phyloP scores from a whole-genome alignment of 2,888 invertebrate genomes.

The Parelbella ahira region DNA sequence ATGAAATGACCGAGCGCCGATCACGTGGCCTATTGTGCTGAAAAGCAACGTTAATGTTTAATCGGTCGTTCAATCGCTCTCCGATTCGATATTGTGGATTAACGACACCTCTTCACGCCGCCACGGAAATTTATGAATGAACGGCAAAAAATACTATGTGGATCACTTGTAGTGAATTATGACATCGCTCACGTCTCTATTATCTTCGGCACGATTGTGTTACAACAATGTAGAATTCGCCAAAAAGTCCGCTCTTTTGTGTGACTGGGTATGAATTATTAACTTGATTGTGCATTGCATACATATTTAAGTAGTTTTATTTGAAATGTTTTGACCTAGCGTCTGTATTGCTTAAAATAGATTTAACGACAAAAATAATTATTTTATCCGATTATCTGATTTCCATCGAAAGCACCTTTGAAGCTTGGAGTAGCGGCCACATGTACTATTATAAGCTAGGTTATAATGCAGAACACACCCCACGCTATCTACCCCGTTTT shows the following conservation, averaged over 20 bases:
- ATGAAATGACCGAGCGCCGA: slow-evolving; percentile 55
- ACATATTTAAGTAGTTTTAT: too few species aligned
- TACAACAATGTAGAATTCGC: slow-evolving; percentile 20
- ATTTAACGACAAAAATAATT: too few species aligned
- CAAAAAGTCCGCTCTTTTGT: slow-evolving; percentile 14
- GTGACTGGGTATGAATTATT: neutral
- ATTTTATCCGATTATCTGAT: too few species aligned
- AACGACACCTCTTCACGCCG: slow-evolving; percentile 55
- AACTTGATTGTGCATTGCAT: too few species aligned
- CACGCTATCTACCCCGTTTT: slow-evolving; percentile 63
- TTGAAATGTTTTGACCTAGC: too few species aligned
- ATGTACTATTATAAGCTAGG: slow-evolving; percentile 36
- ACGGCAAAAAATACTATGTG: slow-evolving; percentile 57
- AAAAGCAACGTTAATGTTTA: slow-evolving; percentile 62
- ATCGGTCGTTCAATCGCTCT: slow-evolving; percentile 65
- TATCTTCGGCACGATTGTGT: slow-evolving; percentile 30
- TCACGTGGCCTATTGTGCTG: slow-evolving; percentile 70
- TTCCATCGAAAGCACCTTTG: slow-evolving; percentile 9
- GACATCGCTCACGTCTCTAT: slow-evolving; percentile 35
- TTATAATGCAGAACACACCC: slow-evolving; percentile 56
- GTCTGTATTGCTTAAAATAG: too few species aligned
- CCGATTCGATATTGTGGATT: slow-evolving; percentile 51
- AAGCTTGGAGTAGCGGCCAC: slow-evolving; percentile 12
- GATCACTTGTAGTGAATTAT: slow-evolving; percentile 50
- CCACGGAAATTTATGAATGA: slow-evolving; percentile 63